These are phyloP conservation scores for Palythoa heliodiscus DNA, from an alignment of 92 coral and sea anemone species.

Conservation along the genomic window DNA sequence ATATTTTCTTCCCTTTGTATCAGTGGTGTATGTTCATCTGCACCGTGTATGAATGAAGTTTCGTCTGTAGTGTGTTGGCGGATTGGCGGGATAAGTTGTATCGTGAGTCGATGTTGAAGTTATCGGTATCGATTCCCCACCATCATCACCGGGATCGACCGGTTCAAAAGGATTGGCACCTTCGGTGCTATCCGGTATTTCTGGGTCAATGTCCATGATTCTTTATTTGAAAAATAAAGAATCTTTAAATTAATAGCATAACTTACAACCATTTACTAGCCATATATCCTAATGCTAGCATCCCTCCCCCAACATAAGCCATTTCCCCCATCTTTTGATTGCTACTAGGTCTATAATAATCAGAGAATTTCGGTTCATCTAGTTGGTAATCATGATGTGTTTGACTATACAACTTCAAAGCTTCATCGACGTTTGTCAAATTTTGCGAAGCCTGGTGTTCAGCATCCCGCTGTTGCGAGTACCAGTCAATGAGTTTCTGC, in stretches of 20 bases:
- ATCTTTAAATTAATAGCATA: conserved; percentile 17
- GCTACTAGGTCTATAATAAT: conserved; percentile 49
- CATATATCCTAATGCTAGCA: conserved; percentile 2
- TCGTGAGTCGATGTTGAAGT: conserved; percentile 24
- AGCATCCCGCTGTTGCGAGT: conserved; percentile 10
- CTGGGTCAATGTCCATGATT: conserved; percentile 40
- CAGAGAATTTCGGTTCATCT: conserved; percentile 40
- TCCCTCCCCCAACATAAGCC: conserved; percentile 55
- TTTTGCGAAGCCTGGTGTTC: conserved; percentile 38
- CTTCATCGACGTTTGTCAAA: conserved; percentile 46
- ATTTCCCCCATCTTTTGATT: conserved; percentile 53
- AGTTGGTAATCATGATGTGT: conserved; percentile 51
- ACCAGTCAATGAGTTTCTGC: conserved; percentile 52
- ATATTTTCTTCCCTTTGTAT: conserved; percentile 40
- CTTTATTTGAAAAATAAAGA: conserved; percentile 18
- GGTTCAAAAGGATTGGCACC: conserved; percentile 45
- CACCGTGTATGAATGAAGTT: conserved; percentile 47
- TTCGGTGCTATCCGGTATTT: no score
- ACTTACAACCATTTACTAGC: neutral
- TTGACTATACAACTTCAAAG: conserved; percentile 48
- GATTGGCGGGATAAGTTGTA: conserved; percentile 8
- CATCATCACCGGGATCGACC: conserved; percentile 15
- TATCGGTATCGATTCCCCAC: conserved; percentile 44
- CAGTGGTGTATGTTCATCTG: conserved; percentile 45
- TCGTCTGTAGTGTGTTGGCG: conserved; percentile 43